Conservation (phyloP, 1,140 invertebrate species). For the Atta cephalotes region DNA sequence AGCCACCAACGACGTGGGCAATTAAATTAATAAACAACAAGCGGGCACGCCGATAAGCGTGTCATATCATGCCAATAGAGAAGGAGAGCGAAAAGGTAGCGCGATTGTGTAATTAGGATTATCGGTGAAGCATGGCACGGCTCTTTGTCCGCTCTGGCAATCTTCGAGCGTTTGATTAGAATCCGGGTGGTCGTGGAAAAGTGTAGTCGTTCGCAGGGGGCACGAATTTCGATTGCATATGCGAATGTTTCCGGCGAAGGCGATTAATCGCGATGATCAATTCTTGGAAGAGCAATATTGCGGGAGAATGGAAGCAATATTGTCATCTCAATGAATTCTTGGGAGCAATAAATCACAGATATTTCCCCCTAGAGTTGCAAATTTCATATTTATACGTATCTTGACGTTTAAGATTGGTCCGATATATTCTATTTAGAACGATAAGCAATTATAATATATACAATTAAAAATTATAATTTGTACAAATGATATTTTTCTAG, state of each 20-base stretch:
- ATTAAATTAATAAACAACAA: slow-evolving; percentile 58
- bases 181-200: neutral
- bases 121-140: slow-evolving; percentile 26
- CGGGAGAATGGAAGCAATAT: neutral
- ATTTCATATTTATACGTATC: neutral
- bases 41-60: slow-evolving; percentile 29
- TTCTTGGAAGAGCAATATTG: slow-evolving; percentile 19
- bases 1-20: slow-evolving; percentile 26
- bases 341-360: neutral
- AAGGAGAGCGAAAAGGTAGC: slow-evolving; percentile 11
- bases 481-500: neutral
- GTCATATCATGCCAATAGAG: neutral
- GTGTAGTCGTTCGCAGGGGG: neutral
- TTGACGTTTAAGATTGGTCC: neutral
- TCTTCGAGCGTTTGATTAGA: slow-evolving; percentile 31
- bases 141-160: slow-evolving; percentile 13
- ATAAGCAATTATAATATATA: neutral
- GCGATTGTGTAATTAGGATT: slow-evolving; percentile 54
- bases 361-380: neutral
- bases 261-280: slow-evolving; percentile 25
- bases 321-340: slow-evolving; percentile 16
- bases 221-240: neutral
- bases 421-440: neutral
- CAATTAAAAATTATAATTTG: too few species aligned
- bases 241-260: slow-evolving; percentile 15